Percentiles rank a stretch among this genome's conserved stretches.
Evolutionary conservation across 1,140 invertebrate genomes (phyloP).

Genomic region (Anthonomus grandis): DNA sequence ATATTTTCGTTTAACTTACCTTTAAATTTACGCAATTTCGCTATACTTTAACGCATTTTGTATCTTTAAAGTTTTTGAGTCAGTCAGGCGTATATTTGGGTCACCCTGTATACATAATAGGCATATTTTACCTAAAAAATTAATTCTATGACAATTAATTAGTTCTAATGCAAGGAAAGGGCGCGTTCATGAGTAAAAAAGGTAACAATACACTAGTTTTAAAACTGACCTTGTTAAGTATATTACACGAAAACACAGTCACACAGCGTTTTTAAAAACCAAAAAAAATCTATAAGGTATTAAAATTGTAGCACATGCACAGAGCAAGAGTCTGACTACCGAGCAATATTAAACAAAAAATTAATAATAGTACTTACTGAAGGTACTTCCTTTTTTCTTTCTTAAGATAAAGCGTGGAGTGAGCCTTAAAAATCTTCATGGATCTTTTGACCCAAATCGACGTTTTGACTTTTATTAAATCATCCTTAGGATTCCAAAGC

Average conservation of each 20-base stretch:
- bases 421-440: background rate
- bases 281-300: conserved; percentile 11
- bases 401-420: no score
- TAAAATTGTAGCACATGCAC: conserved; percentile 45
- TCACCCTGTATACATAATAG: no score
- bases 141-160: background rate
- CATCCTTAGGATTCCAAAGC: no score
- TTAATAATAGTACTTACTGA: conserved; percentile 18
- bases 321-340: conserved; percentile 47
- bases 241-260: conserved; percentile 37
- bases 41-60: no score
- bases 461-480: conserved; percentile 7
- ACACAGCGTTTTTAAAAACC: conserved; percentile 34
- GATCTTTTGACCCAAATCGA: background rate
- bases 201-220: conserved; percentile 2
- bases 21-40: no score
- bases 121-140: no score
- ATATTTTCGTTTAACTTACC: no score
- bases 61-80: no score
- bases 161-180: background rate
- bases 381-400: conserved; percentile 15
- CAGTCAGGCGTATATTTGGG: no score
- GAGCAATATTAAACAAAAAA: conserved; percentile 43
- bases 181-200: conserved; percentile 1
- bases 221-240: conserved; percentile 19